These are phyloP conservation scores for Bolborhynchus lineola DNA, from an alignment of 2,113 vertebrate genomes.

Conservation along the genomic window DNA sequence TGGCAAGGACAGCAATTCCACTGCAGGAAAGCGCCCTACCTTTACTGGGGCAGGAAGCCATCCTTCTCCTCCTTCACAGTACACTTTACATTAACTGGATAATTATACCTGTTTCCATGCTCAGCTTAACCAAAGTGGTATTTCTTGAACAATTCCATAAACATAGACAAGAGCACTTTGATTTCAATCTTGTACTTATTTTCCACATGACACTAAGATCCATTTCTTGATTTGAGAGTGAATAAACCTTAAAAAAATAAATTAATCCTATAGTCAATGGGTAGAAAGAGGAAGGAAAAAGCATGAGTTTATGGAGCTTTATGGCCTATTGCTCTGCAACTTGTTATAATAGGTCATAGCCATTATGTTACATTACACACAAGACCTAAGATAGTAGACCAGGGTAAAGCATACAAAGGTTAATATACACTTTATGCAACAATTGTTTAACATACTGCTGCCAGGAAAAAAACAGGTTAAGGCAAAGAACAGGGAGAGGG, in stretches of 20 bases:
- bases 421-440: not conserved
- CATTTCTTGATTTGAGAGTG: not conserved
- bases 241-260: slow-evolving; percentile 19
- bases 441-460: not conserved
- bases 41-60: slow-evolving; percentile 8
- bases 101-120: slow-evolving; percentile 38
- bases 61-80: not conserved
- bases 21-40: not conserved
- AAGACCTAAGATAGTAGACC: not conserved
- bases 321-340: not conserved
- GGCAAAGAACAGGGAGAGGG: not conserved
- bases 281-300: not conserved
- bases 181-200: not conserved
- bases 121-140: slow-evolving; percentile 9
- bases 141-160: slow-evolving; percentile 55
- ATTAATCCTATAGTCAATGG: not conserved
- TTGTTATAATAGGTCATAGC: not conserved
- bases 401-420: not conserved
- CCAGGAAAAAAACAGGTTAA: not conserved
- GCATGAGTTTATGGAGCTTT: not conserved
- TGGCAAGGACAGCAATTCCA: not conserved
- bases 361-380: not conserved
- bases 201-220: not conserved
- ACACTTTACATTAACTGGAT: not conserved
- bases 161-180: not conserved